Base-by-base conservation (phyloP, 2,888 invertebrate genomes). In the Gryllus longicercus region DNA sequence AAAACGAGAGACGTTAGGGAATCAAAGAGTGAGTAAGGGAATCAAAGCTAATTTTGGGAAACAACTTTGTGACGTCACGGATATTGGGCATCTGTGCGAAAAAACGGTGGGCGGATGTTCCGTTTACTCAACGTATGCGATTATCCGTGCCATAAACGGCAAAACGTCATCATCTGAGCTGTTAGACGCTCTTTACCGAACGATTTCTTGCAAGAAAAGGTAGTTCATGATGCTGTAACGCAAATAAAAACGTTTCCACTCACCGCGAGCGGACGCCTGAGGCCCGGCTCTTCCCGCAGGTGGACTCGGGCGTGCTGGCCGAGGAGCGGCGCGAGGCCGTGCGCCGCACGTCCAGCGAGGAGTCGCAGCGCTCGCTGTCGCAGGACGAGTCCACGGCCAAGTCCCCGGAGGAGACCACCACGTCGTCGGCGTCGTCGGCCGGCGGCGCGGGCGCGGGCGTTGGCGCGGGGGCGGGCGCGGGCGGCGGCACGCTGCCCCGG, bases 371-470 rank as follows among this genome's bases (percentile, higher is more conserved):
- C 21, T 82, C 82, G 14, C 51, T 81, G 14, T 82, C 82, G 23
- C 84, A 86, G 77, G 88, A 87, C 79, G 87, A 88, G 77, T 87
- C 87, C 50, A 85, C 85, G 16, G 88, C 87, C 84, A 88, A 88
- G 18, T 90, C 91, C n/a, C 91, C 91, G 83, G 91, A 91, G 84
- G 89, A 89, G 81, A 89, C 88, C 80, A 86, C 86, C 4, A 85
- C 86, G 8, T 86, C 86, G 49, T 89, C 92, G 5, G 93, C 93
- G 87, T 95, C 95, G 0, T 95, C 96, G 87, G 95, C 95, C 18
- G 95, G 96, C 21, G 95, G 95, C 84, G 96, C 96, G 85, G 94
- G 94, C 84, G 96, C 96, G 85, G 95, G 95, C 82, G 96, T 96
- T 82, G 95, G 95, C 85, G 95, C 95, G 85, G 92, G 94, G 84